Percentiles rank a stretch among this genome's conserved stretches.
Conservation (phyloP, 2,888 invertebrate genomes). For the Masnerella sp. region DNA sequence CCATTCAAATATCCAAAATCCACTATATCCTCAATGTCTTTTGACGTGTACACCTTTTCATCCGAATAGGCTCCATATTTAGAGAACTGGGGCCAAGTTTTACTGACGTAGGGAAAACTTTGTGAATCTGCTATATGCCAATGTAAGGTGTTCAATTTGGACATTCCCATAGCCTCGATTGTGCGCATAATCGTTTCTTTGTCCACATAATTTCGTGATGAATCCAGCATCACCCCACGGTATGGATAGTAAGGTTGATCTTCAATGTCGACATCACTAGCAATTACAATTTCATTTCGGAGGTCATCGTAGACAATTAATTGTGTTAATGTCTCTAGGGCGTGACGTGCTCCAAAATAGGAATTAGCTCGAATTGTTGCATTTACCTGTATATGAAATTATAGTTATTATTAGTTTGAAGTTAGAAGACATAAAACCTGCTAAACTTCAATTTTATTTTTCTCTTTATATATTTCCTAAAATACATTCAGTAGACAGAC, state of each 20-base stretch:
- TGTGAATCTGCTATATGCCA: conserved; percentile 97
- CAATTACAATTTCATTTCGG: conserved; percentile 77
- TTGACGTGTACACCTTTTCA: conserved; percentile 83
- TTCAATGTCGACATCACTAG: conserved; percentile 81
- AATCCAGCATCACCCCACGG: conserved; percentile 93
- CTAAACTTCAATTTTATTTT: no score
- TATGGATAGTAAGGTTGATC: conserved; percentile 93
- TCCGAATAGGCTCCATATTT: conserved; percentile 87
- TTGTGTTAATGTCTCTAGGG: conserved; percentile 83
- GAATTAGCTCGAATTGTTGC: conserved; percentile 75
- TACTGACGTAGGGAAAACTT: conserved; percentile 91
- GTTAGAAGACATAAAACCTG: no score
- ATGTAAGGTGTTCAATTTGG: conserved; percentile 95
- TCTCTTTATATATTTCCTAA: no score
- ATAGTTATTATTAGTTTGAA: no score
- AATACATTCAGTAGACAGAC: no score
- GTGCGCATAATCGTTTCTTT: conserved; percentile 86
- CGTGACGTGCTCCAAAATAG: conserved; percentile 84
- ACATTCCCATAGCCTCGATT: conserved; percentile 92
- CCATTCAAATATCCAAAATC: conserved; percentile 89
- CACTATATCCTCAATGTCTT: conserved; percentile 84
- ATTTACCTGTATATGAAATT: no score
- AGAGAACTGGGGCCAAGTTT: conserved; percentile 3
- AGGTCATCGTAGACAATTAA: conserved; percentile 82
- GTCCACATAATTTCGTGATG: conserved; percentile 90